phyloP scores from a whole-genome alignment of 2,113 vertebrate species.

The Alces alces region DNA sequence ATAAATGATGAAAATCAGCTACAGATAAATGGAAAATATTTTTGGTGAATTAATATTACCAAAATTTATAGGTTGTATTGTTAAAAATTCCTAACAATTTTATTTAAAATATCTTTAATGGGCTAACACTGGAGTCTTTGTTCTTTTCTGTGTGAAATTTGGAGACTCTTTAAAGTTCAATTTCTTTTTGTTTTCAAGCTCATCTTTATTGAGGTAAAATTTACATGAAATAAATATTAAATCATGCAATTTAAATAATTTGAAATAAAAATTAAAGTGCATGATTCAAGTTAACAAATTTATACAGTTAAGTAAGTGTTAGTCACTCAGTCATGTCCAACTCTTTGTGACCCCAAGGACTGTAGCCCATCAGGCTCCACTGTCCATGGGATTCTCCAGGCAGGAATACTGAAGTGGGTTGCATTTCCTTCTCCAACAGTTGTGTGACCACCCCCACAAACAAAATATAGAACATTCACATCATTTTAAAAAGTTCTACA shows the following conservation, averaged over 20 bases:
- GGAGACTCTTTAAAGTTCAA: neutral
- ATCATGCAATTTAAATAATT: neutral
- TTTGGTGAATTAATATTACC: neutral
- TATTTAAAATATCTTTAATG: neutral
- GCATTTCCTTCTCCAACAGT: neutral
- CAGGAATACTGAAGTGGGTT: neutral
- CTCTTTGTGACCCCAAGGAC: neutral
- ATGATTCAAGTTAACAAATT: neutral
- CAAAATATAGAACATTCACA: neutral
- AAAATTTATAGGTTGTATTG: neutral
- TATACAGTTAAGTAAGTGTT: neutral
- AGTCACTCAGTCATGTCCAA: neutral
- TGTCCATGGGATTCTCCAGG: neutral
- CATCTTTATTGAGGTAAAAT: neutral
- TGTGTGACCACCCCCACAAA: neutral
- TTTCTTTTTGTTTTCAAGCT: neutral
- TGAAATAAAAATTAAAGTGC: neutral
- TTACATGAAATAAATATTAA: neutral
- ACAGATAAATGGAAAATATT: neutral
- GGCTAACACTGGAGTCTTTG: neutral
- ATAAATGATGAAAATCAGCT: neutral
- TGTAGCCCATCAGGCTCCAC: accelerated
- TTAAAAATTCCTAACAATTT: neutral
- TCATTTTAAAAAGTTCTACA: neutral
- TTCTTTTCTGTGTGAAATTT: neutral